A percentile compares a stretch with the other conserved stretches of the same genome.
Conservation (phyloP, 2,888 invertebrate species). For the Heteropelma amictum region DNA sequence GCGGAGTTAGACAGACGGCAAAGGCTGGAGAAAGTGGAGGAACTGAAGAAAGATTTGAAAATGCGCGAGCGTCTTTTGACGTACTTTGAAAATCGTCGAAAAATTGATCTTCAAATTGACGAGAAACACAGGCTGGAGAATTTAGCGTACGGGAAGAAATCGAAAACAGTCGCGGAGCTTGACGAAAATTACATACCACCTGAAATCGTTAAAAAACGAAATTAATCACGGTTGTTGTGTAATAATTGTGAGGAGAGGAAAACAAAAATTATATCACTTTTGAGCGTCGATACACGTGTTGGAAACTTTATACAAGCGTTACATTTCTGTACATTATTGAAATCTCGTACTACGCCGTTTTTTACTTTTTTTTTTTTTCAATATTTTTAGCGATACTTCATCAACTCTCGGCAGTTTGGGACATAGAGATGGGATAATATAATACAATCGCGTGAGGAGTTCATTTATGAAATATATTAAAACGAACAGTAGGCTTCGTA, state of each 20-base stretch:
- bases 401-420: conserved; percentile 29
- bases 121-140: conserved; percentile 65
- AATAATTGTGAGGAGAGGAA: too few relatives aligned
- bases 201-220: conserved; percentile 78
- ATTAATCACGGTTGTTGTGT: background rate
- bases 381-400: conserved; percentile 29
- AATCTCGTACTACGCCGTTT: conserved; percentile 36
- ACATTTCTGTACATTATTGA: conserved; percentile 60
- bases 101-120: conserved; percentile 86
- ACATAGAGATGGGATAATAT: conserved; percentile 22
- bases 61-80: conserved; percentile 82
- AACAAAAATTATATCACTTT: too few relatives aligned
- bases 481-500: conserved; percentile 65
- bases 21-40: conserved; percentile 80
- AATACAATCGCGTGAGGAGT: conserved; percentile 17
- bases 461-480: conserved; percentile 19
- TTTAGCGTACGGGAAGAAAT: conserved; percentile 71
- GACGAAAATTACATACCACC: conserved; percentile 87
- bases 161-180: conserved; percentile 9
- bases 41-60: conserved; percentile 80
- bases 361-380: conserved; percentile 22
- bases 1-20: conserved; percentile 78
- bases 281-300: conserved; percentile 43
- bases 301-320: conserved; percentile 59
- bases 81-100: conserved; percentile 90